Evolutionary conservation across 2,888 invertebrate genomes (phyloP), one percentile per base, ranked within the genome.

Genomic region (Aphodius sticticus): DNA sequence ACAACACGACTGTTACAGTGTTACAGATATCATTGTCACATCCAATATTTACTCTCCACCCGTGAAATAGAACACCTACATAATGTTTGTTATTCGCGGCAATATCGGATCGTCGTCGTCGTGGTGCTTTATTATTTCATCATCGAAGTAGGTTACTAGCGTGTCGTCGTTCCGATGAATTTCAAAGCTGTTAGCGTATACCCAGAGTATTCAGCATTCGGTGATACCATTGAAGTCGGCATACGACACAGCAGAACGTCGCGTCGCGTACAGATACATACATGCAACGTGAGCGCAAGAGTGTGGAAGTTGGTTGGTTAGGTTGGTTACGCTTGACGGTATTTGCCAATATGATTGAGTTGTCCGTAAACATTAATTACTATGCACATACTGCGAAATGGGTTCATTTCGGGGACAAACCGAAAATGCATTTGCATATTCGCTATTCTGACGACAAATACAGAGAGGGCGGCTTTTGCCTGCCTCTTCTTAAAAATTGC

Each of bases 341-440:
- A 53, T 53, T 53, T 53, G 53, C 53, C 53, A 53, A 53, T 53
- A 53, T 53, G 53, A 53, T 53, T 53, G 53, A 53, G 53, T 53
- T 53, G 53, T 5, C 53, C 53, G 53, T 53, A 53, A 53, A 53
- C 53, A 53, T 53, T 53, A 53, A 53, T 53, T 53, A 53, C 53
- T 53, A 53, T 53, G 53, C 53, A 53, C 53, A 53, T 12, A 53
- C 53, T 53, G 53, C 12, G 53, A 53, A 53, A 53, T 53, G 12
- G 53, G 53, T 53, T 53, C 53, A 53, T 53, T 53, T 53, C 53
- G 53, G 3, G 9, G 2, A 9, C 7, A 53, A 53, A 53, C 53
- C 53, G 53, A 53, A 53, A 53, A 53, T 53, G 9, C 53, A 53
- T 53, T 53, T 53, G 53, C 53, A 53, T 53, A 53, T 53, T 53